Percentiles rank a stretch among this genome's conserved stretches.
Evolutionary conservation across 2,888 invertebrate species (phyloP).

Genomic region (Drosophila melanocephala): DNA sequence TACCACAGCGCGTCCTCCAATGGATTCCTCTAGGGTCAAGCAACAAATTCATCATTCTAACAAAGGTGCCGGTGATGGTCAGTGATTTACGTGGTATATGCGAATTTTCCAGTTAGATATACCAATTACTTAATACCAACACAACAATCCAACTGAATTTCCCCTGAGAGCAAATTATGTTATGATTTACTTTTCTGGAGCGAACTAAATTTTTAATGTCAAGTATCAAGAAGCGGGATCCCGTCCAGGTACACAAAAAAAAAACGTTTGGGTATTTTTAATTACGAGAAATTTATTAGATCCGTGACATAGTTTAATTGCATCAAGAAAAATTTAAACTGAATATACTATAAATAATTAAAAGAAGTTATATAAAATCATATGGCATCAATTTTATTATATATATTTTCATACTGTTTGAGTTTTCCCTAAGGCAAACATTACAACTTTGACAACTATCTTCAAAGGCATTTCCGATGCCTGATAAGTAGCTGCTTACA

Average conservation of each 20-base stretch:
- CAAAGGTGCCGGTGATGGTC: constrained; percentile 71
- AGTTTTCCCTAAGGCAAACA: too few relatives aligned
- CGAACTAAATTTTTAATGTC: constrained; percentile 55
- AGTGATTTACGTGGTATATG: constrained; percentile 15
- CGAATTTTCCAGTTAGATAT: background rate
- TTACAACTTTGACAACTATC: constrained; percentile 1
- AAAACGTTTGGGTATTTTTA: constrained; percentile 14
- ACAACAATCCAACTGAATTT: constrained; percentile 24
- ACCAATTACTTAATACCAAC: background rate
- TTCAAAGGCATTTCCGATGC: constrained; percentile 25
- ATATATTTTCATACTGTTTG: background rate
- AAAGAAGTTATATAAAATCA: background rate
- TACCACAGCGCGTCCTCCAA: constrained; percentile 52
- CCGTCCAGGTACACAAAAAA: constrained; percentile 15
- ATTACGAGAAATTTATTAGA: constrained; percentile 29
- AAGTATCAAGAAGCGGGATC: constrained; percentile 7
- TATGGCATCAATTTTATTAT: background rate
- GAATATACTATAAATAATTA: constrained; percentile 4
- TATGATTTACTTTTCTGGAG: constrained; percentile 38
- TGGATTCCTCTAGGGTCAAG: constrained; percentile 5
- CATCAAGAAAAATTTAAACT: background rate
- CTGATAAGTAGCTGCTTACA: constrained; percentile 27
- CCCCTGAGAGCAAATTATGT: constrained; percentile 2
- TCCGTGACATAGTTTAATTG: constrained; percentile 25
- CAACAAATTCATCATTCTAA: constrained; percentile 14